Percentiles rank a stretch among this genome's conserved stretches.
Evolutionary conservation across 92 coral and sea anemone genomes (phyloP).

Genomic region (Zoanthus sansibaricus): DNA sequence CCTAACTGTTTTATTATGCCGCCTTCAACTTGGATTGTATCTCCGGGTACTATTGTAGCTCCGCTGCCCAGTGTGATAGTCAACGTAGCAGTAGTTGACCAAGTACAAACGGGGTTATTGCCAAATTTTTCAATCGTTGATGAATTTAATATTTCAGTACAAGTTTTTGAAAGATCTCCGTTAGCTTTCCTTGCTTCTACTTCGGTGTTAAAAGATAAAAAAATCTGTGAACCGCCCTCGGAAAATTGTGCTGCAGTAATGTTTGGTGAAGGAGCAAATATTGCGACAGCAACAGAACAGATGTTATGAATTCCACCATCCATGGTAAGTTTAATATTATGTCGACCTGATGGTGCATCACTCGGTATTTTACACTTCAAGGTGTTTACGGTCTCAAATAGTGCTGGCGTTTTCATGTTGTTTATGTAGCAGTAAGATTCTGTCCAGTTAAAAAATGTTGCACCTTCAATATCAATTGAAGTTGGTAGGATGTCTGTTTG

Average conservation of each 20-base stretch:
- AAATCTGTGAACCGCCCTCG: constrained; percentile 48
- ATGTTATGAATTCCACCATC: constrained; percentile 27
- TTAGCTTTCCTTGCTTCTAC: constrained; percentile 21
- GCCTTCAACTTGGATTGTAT: constrained; percentile 18
- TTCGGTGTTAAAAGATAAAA: constrained; percentile 37
- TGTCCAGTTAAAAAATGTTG: constrained; percentile 35
- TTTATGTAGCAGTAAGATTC: constrained; percentile 6
- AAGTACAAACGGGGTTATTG: constrained; percentile 34
- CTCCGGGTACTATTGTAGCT: constrained; percentile 31
- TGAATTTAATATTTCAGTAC: constrained; percentile 40
- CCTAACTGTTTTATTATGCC: constrained; percentile 37
- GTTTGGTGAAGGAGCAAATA: constrained; percentile 40
- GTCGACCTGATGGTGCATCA: background rate
- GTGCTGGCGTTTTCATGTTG: background rate
- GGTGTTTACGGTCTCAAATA: background rate
- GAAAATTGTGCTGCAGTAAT: constrained; percentile 44
- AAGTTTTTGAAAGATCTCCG: constrained; percentile 21
- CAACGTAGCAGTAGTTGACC: constrained; percentile 46
- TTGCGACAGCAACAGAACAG: background rate
- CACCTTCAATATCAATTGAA: background rate
- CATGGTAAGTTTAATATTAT: background rate
- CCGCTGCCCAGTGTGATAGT: constrained; percentile 46
- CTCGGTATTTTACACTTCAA: background rate
- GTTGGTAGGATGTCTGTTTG: constrained; percentile 32
- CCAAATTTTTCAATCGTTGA: constrained; percentile 36